These are phyloP conservation scores for human DNA, from an alignment of 2,113 vertebrate genomes.

Conservation along the genomic window GRCh38 chr16:79183501-79184000, in stretches of 20 bases:
- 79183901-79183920: not conserved
- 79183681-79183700: not conserved
- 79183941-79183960: not conserved
- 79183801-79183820: not conserved
- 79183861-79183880: not conserved
- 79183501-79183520: not conserved
- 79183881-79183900: not conserved
- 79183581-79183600: not conserved
- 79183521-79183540: accelerated
- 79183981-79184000: not conserved
- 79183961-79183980: not conserved
- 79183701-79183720: not conserved
- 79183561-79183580: accelerated
- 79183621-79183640: not conserved
- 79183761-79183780: not conserved
- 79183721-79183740: not conserved
- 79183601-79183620: not conserved
- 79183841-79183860: not conserved
- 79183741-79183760: not conserved
- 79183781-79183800: not conserved
- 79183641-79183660: not conserved
- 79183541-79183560: not conserved
- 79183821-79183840: not conserved
- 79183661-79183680: not conserved
- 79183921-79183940: not conserved